Percentiles rank a stretch among this genome's conserved stretches.
Conservation (phyloP, 2,113 vertebrate species). For the Hyaena hyaena region DNA sequence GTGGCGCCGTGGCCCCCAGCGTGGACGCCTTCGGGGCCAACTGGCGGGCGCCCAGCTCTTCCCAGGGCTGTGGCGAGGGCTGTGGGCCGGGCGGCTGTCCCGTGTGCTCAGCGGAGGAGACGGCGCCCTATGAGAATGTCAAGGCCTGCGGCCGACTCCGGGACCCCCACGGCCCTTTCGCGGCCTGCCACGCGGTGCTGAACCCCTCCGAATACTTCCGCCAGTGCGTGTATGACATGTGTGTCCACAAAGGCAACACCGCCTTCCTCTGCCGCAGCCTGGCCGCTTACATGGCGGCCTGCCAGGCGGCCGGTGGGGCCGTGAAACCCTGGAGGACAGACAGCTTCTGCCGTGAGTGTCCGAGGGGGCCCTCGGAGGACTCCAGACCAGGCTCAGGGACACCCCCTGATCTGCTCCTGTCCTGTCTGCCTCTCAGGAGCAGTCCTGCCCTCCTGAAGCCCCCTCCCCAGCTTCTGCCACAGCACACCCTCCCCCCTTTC, state of each 20-base stretch:
- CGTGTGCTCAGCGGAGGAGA: slow-evolving; percentile 57
- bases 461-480: not conserved
- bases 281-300: slow-evolving; percentile 74
- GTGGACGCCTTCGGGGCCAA: slow-evolving; percentile 47
- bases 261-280: slow-evolving; percentile 71
- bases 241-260: slow-evolving; percentile 64
- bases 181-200: slow-evolving; percentile 61
- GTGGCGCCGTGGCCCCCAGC: not conserved
- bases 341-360: slow-evolving; percentile 82
- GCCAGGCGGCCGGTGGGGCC: slow-evolving; percentile 61
- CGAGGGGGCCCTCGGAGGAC: accelerated
- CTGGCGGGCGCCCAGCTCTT: not conserved
- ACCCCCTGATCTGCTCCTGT: not conserved
- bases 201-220: slow-evolving; percentile 72
- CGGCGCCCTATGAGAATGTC: not conserved
- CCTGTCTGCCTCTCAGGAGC: not conserved
- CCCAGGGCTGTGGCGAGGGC: slow-evolving; percentile 50
- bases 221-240: slow-evolving; percentile 81
- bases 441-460: not conserved
- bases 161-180: slow-evolving; percentile 67
- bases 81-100: slow-evolving; percentile 57
- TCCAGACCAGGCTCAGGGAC: not conserved
- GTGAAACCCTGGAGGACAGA: slow-evolving; percentile 80
- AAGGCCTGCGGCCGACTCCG: slow-evolving; percentile 20
- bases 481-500: not conserved